Conservation (phyloP, 1,140 invertebrate genomes). For the Oreohelix idahoensis region DNA sequence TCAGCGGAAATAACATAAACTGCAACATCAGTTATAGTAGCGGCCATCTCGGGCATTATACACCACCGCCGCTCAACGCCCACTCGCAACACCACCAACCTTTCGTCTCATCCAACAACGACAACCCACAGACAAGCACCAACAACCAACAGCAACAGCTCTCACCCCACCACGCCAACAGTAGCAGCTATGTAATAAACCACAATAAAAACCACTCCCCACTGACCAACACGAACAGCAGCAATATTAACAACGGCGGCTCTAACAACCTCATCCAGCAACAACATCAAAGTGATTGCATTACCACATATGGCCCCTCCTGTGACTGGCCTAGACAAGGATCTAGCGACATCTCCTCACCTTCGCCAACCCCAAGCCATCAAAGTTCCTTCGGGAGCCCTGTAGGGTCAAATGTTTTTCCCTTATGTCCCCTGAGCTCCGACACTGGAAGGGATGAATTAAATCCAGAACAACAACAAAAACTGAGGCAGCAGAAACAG, state of each 20-base stretch:
- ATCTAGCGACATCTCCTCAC: constrained; percentile 32
- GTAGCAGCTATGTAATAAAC: no score
- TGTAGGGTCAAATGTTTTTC: constrained; percentile 19
- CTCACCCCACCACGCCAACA: not conserved
- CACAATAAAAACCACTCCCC: no score
- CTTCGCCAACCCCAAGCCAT: constrained; percentile 35
- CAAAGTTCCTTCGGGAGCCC: constrained; percentile 42
- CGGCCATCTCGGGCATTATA: not conserved
- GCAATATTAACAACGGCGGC: not conserved
- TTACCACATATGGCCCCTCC: not conserved
- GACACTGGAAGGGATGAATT: constrained; percentile 27
- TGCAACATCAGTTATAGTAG: not conserved
- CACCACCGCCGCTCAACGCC: constrained; percentile 16
- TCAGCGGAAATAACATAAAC: not conserved
- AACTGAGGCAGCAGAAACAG: not conserved
- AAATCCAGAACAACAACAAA: constrained; percentile 14
- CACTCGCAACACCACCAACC: constrained; percentile 25
- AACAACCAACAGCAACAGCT: constrained; percentile 2
- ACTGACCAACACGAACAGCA: not conserved
- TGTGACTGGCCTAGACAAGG: constrained; percentile 24
- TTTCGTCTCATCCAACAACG: constrained; percentile 1
- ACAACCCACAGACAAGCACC: constrained; percentile 8
- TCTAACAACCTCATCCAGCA: not conserved
- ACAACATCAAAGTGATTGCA: constrained; percentile 1
- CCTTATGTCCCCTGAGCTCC: constrained; percentile 31